Percentiles rank a stretch among this genome's conserved stretches.
Conservation (phyloP, 92 coral and sea anemone species). For the Epizoanthus illoricatus region DNA sequence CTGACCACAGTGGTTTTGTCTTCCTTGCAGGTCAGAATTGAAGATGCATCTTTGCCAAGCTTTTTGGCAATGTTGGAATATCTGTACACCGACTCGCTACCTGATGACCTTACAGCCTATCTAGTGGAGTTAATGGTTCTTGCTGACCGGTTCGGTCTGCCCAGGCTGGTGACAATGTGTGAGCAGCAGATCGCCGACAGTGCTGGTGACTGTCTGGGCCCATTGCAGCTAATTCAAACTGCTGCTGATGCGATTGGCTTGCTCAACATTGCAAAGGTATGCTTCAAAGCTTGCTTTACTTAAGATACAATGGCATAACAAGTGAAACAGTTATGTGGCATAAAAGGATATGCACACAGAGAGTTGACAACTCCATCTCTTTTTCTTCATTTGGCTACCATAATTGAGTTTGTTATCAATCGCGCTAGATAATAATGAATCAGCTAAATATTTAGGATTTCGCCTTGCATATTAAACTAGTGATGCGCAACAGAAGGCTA, state of each 20-base stretch:
- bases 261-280: slow-evolving; percentile 31
- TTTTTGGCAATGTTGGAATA: slow-evolving; percentile 71
- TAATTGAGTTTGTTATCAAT: too few relatives aligned
- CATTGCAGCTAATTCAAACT: slow-evolving; percentile 11
- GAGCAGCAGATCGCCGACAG: slow-evolving; percentile 59
- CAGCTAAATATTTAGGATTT: too few relatives aligned
- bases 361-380: not conserved
- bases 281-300: not conserved
- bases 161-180: slow-evolving; percentile 71
- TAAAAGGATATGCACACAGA: not conserved
- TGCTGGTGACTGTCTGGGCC: slow-evolving; percentile 33
- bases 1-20: not conserved
- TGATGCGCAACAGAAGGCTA: too few relatives aligned
- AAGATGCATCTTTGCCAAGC: slow-evolving; percentile 58
- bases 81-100: slow-evolving; percentile 73
- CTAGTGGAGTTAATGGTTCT: slow-evolving; percentile 67
- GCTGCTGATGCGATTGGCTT: slow-evolving; percentile 20
- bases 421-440: too few relatives aligned
- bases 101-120: slow-evolving; percentile 44
- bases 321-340: too few relatives aligned
- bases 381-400: too few relatives aligned
- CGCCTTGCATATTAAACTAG: too few relatives aligned
- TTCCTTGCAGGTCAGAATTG: slow-evolving; percentile 59
- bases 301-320: too few relatives aligned
- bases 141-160: slow-evolving; percentile 79